Evolutionary conservation across 2,888 invertebrate species (phyloP).

Genomic region (Chesias legatella): DNA sequence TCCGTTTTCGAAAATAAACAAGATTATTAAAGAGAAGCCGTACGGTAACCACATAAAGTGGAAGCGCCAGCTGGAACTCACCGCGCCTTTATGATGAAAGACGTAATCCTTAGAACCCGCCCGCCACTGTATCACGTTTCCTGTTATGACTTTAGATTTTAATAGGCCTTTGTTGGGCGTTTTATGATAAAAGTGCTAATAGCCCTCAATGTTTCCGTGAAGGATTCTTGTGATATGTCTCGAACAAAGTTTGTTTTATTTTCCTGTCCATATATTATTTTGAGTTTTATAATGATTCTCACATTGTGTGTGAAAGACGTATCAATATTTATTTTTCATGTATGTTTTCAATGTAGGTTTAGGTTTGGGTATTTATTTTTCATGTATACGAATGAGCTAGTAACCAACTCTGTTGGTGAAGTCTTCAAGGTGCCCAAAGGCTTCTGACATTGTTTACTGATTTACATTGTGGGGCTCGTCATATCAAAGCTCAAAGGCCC

Average conservation of each 20-base stretch:
- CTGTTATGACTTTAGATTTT: conserved; percentile 78
- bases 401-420: too few relatives aligned
- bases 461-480: too few relatives aligned
- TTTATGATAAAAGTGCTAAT: conserved; percentile 66
- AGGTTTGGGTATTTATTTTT: too few relatives aligned
- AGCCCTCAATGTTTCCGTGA: conserved; percentile 56
- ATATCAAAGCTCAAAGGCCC: too few relatives aligned
- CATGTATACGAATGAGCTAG: too few relatives aligned
- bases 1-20: conserved; percentile 73
- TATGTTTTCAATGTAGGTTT: too few relatives aligned
- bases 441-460: too few relatives aligned
- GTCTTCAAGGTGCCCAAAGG: too few relatives aligned
- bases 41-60: conserved; percentile 74
- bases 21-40: conserved; percentile 73
- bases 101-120: conserved; percentile 56
- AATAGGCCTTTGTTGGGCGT: conserved; percentile 66
- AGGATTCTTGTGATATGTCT: conserved; percentile 48
- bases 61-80: conserved; percentile 68
- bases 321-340: conserved; percentile 16
- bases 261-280: conserved; percentile 46
- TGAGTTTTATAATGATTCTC: conserved; percentile 46
- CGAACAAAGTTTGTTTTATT: conserved; percentile 49
- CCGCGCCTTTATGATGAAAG: conserved; percentile 75
- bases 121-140: conserved; percentile 73
- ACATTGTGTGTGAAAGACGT: conserved; percentile 43